Evolutionary conservation across 2,797 vertebrate species (phyloP).

Genomic region (Hypotaenidia philippensis): DNA sequence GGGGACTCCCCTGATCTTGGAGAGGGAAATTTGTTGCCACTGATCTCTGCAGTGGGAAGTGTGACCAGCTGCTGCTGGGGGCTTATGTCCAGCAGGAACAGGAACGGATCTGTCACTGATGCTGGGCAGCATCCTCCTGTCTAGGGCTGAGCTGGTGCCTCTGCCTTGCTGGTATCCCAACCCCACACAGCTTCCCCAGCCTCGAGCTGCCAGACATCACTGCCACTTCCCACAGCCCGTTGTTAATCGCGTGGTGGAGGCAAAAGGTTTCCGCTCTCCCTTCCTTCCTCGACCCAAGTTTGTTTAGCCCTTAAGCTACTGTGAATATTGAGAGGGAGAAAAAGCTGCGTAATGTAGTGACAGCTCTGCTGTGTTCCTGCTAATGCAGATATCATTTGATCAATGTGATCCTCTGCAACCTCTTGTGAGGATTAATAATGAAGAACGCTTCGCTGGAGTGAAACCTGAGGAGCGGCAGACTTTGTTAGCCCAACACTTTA

Average conservation of each 20-base stretch:
- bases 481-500: not conserved
- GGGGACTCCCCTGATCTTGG: not conserved
- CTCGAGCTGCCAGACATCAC: not conserved
- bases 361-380: not conserved
- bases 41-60: not conserved
- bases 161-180: not conserved
- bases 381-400: constrained; percentile 51
- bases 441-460: not conserved
- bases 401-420: not conserved
- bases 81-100: not conserved
- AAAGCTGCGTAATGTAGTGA: not conserved
- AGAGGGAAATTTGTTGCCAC: not conserved
- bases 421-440: constrained; percentile 25
- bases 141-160: not conserved
- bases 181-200: not conserved
- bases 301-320: constrained; percentile 63
- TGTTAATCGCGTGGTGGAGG: not conserved
- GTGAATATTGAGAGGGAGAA: not conserved
- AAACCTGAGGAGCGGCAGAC: not conserved
- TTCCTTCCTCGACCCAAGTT: constrained; percentile 15
- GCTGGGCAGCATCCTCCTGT: not conserved
- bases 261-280: not conserved
- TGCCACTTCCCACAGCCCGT: not conserved
- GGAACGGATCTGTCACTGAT: fast-evolving
- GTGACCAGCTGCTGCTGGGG: not conserved